Evolutionary conservation across 2,113 vertebrate genomes (phyloP).

Genomic region (Theristicus caerulescens): DNA sequence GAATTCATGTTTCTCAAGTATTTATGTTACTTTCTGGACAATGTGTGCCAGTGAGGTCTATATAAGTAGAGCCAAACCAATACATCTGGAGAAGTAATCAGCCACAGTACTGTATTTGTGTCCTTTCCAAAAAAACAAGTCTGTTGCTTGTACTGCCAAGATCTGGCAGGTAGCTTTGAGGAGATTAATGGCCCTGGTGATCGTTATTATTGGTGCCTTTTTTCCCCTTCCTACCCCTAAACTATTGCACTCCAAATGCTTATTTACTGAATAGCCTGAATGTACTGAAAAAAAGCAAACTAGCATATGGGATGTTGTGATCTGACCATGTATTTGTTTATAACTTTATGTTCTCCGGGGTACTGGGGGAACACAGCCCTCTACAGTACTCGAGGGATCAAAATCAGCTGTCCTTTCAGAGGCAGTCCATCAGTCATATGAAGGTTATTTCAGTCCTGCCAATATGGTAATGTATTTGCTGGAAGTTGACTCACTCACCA

Average conservation of each 20-base stretch:
- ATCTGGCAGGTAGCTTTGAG: slow-evolving; percentile 47
- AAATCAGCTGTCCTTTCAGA: background rate
- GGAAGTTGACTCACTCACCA: background rate
- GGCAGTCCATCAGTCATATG: background rate
- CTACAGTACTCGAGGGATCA: background rate
- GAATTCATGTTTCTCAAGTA: slow-evolving; percentile 25
- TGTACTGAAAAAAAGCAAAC: background rate
- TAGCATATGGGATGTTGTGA: background rate
- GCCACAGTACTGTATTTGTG: background rate
- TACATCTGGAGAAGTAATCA: slow-evolving; percentile 44
- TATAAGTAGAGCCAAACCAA: slow-evolving; percentile 20
- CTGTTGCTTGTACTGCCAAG: slow-evolving; percentile 23
- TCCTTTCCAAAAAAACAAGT: slow-evolving; percentile 24
- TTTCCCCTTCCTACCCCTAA: background rate
- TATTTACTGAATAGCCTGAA: background rate
- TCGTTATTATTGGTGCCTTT: slow-evolving; percentile 20
- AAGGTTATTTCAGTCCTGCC: slow-evolving; percentile 8
- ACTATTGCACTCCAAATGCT: background rate
- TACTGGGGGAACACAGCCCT: background rate
- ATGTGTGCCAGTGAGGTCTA: background rate
- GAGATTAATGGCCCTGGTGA: slow-evolving; percentile 34
- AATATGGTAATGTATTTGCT: background rate
- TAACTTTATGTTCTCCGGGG: background rate
- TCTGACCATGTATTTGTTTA: background rate
- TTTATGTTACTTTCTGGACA: slow-evolving; percentile 31